Evolutionary conservation across 2,888 invertebrate species (phyloP).

Genomic region (Diarsia dahlii): DNA sequence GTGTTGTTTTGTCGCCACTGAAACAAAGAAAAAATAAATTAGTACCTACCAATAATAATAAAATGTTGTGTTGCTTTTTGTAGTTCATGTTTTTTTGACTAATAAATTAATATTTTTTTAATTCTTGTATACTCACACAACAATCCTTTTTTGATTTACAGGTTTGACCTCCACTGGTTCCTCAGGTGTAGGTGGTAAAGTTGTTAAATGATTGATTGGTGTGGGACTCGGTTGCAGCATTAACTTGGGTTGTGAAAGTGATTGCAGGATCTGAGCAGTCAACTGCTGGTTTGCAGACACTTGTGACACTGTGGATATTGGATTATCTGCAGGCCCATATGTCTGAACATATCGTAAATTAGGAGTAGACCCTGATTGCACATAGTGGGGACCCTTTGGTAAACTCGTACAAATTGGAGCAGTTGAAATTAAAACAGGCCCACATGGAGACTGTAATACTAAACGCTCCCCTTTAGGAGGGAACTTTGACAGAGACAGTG

Average conservation of each 20-base stretch:
- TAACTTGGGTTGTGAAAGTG: slow-evolving; percentile 87
- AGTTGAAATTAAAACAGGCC: slow-evolving; percentile 86
- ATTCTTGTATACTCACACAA: slow-evolving; percentile 81
- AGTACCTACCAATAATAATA: slow-evolving; percentile 18
- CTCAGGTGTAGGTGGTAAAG: slow-evolving; percentile 72
- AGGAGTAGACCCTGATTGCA: slow-evolving; percentile 86
- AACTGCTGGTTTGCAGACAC: slow-evolving; percentile 91
- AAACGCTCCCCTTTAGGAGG: slow-evolving; percentile 84
- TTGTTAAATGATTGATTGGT: slow-evolving; percentile 72
- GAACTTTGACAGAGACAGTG: slow-evolving; percentile 80
- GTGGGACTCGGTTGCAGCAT: slow-evolving; percentile 80
- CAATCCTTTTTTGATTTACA: slow-evolving; percentile 83
- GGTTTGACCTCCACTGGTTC: slow-evolving; percentile 79
- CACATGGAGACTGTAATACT: slow-evolving; percentile 86
- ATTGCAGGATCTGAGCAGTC: slow-evolving; percentile 92
- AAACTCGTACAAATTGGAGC: slow-evolving; percentile 83
- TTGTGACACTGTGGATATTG: slow-evolving; percentile 85
- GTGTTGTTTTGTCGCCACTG: slow-evolving; percentile 88
- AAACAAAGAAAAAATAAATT: slow-evolving; percentile 67
- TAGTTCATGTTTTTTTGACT: not conserved
- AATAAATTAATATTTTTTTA: not conserved
- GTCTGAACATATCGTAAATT: slow-evolving; percentile 87
- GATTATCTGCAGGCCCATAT: slow-evolving; percentile 81
- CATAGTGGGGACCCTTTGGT: slow-evolving; percentile 88
- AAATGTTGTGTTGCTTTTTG: slow-evolving; percentile 1